Evolutionary conservation across 2,113 vertebrate genomes (phyloP).

Genomic region (Cynopterus brachyotis): DNA sequence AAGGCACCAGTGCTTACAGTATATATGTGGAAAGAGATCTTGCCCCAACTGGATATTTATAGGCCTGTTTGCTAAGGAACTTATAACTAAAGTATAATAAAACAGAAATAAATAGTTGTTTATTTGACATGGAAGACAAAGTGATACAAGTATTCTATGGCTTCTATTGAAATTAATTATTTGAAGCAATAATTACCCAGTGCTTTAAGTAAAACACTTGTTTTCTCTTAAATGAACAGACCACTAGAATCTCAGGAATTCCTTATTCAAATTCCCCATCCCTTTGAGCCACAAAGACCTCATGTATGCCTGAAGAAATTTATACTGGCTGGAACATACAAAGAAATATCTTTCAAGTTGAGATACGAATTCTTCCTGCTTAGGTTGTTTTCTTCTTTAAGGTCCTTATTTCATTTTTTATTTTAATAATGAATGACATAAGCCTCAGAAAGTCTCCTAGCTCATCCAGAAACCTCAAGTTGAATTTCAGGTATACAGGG

Average conservation of each 20-base stretch:
- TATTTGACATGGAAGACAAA: neutral
- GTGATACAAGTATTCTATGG: neutral
- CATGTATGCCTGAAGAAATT: neutral
- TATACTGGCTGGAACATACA: neutral
- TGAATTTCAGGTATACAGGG: neutral
- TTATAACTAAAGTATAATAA: neutral
- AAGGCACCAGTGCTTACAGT: neutral
- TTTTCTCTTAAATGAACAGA: neutral
- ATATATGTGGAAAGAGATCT: neutral
- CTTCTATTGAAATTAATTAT: neutral
- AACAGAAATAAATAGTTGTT: neutral
- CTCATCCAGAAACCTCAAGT: neutral
- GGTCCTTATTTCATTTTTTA: neutral
- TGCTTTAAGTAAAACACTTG: neutral
- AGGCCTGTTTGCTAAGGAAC: neutral
- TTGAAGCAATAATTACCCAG: neutral
- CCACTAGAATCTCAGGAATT: neutral
- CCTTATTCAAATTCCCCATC: neutral
- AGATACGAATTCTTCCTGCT: neutral
- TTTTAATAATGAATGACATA: neutral
- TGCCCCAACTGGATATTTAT: neutral
- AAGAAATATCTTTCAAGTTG: neutral
- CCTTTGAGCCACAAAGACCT: neutral
- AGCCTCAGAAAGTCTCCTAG: neutral
- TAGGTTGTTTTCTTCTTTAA: neutral